Percentiles rank a stretch among this genome's conserved stretches.
Evolutionary conservation across 2,113 vertebrate genomes (phyloP).

Genomic region (Oncorhynchus gorbuscha): DNA sequence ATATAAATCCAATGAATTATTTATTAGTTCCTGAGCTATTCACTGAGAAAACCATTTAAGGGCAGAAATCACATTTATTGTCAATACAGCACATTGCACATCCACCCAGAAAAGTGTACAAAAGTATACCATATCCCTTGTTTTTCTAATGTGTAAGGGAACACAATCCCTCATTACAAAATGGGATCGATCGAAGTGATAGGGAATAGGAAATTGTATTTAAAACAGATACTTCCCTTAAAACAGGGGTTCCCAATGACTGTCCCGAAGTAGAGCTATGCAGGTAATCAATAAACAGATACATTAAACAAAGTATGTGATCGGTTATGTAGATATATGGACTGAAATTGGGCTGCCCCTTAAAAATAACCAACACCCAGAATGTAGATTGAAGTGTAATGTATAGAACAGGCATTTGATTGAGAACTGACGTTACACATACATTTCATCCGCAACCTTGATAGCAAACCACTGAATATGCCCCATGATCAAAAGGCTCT

Average conservation of each 20-base stretch:
- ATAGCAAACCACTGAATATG: conserved; percentile 6
- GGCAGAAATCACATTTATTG: conserved; percentile 65
- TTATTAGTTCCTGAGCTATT: neutral
- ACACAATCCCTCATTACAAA: conserved; percentile 40
- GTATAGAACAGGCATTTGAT: neutral
- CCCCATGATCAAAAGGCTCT: neutral
- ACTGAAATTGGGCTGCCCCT: neutral
- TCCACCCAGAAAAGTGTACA: conserved; percentile 56
- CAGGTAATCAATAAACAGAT: conserved; percentile 7
- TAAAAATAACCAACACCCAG: neutral
- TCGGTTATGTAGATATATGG: neutral
- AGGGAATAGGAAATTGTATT: neutral
- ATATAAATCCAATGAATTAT: neutral
- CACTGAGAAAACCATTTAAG: neutral
- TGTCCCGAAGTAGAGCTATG: conserved; percentile 32
- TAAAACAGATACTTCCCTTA: conserved; percentile 27
- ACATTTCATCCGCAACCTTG: conserved; percentile 14
- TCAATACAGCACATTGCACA: conserved; percentile 62
- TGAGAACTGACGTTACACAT: neutral
- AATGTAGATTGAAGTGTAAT: neutral
- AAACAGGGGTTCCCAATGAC: conserved; percentile 5
- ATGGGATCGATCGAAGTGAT: conserved; percentile 31
- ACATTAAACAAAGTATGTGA: conserved; percentile 9
- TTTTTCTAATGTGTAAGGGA: conserved; percentile 53
- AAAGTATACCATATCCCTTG: conserved; percentile 58